Evolutionary conservation across 2,797 vertebrate genomes (phyloP).

Genomic region (Philypnodon macrostomus): DNA sequence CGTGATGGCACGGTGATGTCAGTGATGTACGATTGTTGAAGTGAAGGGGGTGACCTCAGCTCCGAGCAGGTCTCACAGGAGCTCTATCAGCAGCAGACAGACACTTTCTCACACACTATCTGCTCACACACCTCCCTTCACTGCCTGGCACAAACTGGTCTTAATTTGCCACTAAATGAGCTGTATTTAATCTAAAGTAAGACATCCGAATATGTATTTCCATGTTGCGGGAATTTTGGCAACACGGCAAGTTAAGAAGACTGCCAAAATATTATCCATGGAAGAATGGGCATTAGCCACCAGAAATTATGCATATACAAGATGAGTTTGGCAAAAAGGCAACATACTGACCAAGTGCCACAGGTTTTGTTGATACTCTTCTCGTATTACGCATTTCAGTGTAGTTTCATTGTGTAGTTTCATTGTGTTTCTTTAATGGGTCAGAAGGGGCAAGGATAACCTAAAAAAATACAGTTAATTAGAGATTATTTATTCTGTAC

Average conservation of each 20-base stretch:
- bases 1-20: constrained; percentile 44
- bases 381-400: too few species aligned
- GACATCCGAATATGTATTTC: not conserved
- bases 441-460: too few species aligned
- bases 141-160: not conserved
- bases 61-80: constrained; percentile 43
- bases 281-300: constrained; percentile 5
- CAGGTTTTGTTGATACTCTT: too few species aligned
- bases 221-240: not conserved
- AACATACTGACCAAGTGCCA: not conserved
- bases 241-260: not conserved
- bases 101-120: constrained; percentile 63
- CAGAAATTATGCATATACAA: not conserved
- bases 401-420: too few species aligned
- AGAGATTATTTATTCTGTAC: too few species aligned
- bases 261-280: constrained; percentile 1
- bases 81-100: constrained; percentile 56
- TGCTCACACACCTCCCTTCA: constrained; percentile 4
- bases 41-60: constrained; percentile 58
- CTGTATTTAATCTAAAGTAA: not conserved
- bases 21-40: constrained; percentile 63
- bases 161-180: constrained; percentile 1
- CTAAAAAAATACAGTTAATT: too few species aligned
- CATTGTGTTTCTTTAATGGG: too few species aligned
- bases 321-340: constrained; percentile 8